Conservation (phyloP, 1,140 invertebrate genomes). For the Cydia fagiglandana region DNA sequence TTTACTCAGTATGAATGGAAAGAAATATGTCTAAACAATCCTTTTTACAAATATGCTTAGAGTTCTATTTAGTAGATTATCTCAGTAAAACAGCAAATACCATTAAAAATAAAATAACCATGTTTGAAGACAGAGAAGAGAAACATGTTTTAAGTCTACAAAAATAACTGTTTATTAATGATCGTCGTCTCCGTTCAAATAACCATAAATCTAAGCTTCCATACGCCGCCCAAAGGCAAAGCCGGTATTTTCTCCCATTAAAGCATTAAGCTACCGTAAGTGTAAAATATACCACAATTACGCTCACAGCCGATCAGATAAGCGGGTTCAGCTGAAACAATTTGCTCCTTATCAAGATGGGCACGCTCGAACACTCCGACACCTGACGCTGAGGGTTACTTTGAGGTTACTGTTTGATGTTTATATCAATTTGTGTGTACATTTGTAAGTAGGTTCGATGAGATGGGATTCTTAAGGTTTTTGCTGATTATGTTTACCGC, state of each 20-base stretch:
- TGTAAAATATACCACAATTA: constrained; percentile 56
- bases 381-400: constrained; percentile 15
- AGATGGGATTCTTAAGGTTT: background rate
- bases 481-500: background rate
- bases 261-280: constrained; percentile 28
- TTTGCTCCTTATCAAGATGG: constrained; percentile 55
- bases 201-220: background rate
- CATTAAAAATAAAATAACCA: no score
- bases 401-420: constrained; percentile 25
- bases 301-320: constrained; percentile 64
- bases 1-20: no score
- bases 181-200: no score
- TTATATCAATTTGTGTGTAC: constrained; percentile 14
- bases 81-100: no score
- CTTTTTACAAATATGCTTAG: no score
- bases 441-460: background rate
- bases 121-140: no score
- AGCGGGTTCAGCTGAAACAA: constrained; percentile 67
- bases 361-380: constrained; percentile 27
- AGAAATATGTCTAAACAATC: no score
- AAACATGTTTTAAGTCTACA: no score
- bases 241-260: background rate
- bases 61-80: no score
- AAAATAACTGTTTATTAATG: no score
- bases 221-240: background rate